Percentiles rank a stretch among this genome's conserved stretches.
phyloP scores from a whole-genome alignment of 2,797 vertebrate genomes.

The Cossypha dichroa region DNA sequence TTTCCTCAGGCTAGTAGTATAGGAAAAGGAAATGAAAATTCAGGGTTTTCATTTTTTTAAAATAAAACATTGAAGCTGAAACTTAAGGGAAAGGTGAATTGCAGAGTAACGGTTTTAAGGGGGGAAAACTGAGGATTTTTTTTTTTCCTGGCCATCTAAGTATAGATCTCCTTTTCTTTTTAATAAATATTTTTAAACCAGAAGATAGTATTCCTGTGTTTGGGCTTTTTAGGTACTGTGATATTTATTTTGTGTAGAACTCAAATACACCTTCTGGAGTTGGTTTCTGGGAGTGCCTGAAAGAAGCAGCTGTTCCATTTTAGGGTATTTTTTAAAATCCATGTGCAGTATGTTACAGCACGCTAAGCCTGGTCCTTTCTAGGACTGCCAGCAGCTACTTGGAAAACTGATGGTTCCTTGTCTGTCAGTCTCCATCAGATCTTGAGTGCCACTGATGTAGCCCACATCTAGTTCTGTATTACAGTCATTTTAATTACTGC shows the following conservation, averaged over 20 bases:
- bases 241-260: background rate
- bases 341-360: background rate
- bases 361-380: background rate
- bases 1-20: conserved; percentile 18
- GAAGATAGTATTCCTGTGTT: background rate
- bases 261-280: background rate
- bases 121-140: background rate
- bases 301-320: background rate
- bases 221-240: background rate
- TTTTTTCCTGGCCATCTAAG: background rate
- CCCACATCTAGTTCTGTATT: background rate
- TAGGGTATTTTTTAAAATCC: background rate
- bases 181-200: conserved; percentile 65
- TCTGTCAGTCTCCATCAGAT: background rate
- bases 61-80: conserved; percentile 7
- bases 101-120: background rate
- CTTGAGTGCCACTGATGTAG: background rate
- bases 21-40: conserved; percentile 17
- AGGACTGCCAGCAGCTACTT: background rate
- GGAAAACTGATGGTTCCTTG: background rate
- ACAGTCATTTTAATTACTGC: background rate
- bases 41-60: background rate
- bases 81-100: conserved; percentile 36
- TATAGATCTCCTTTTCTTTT: conserved; percentile 52
- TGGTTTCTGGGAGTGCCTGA: background rate